phyloP scores from a whole-genome alignment of 2,113 vertebrate genomes.

The Dipodomys merriami region DNA sequence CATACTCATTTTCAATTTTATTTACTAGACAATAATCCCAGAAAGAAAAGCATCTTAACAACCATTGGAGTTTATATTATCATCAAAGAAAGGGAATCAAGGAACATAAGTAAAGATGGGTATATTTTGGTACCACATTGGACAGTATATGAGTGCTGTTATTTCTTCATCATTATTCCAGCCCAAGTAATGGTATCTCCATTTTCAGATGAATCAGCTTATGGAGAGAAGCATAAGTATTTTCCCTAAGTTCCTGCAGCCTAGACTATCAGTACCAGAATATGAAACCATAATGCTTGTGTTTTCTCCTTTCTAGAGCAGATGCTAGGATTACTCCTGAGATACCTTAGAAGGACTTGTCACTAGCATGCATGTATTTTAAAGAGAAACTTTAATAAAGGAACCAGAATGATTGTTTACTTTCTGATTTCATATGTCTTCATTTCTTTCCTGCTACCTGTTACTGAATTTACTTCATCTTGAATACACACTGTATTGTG shows the following conservation, averaged over 20 bases:
- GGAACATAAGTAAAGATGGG: neutral
- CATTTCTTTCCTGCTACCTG: neutral
- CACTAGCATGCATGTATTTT: neutral
- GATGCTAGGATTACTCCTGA: neutral
- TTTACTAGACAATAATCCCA: neutral
- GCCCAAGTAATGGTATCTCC: neutral
- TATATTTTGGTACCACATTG: neutral
- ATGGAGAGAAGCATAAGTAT: neutral
- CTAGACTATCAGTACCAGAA: neutral
- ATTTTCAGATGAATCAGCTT: neutral
- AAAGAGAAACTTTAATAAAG: neutral
- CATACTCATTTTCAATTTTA: neutral
- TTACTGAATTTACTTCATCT: neutral
- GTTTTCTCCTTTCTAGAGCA: neutral
- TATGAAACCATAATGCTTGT: neutral
- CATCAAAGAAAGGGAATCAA: neutral
- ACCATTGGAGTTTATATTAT: neutral
- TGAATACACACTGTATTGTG: neutral
- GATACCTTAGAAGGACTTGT: neutral
- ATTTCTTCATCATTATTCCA: neutral
- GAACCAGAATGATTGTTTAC: neutral
- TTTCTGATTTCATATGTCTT: neutral
- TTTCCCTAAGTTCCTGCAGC: neutral
- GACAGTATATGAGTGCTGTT: neutral
- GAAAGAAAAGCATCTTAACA: neutral